A percentile compares a stretch with the other conserved stretches of the same genome.
These are phyloP conservation scores for Eupithecia vulgata DNA, from an alignment of 2,888 invertebrate genomes.

Conservation along the genomic window DNA sequence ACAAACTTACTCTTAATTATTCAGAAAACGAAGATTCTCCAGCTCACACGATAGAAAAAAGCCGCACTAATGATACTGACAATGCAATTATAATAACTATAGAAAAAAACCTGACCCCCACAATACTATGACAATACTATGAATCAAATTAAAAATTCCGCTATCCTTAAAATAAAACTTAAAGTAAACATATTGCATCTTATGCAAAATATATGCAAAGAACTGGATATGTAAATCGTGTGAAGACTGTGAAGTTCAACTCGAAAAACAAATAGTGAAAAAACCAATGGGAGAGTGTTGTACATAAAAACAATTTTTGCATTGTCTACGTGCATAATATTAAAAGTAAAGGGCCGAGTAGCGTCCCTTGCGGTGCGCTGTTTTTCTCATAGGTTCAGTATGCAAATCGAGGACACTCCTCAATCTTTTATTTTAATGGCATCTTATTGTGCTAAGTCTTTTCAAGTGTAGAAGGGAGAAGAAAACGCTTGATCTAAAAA, in stretches of 20 bases:
- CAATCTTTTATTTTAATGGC: constrained; percentile 84
- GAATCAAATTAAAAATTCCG: constrained; percentile 74
- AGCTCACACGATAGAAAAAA: constrained; percentile 70
- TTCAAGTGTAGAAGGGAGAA: constrained; percentile 69
- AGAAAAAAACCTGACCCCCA: constrained; percentile 78
- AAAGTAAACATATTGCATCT: constrained; percentile 76
- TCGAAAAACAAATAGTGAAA: constrained; percentile 79
- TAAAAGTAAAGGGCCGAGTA: constrained; percentile 63
- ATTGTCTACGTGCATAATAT: constrained; percentile 76
- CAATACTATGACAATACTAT: constrained; percentile 64
- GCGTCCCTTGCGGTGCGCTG: constrained; percentile 66
- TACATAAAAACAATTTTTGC: constrained; percentile 78
- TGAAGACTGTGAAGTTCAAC: constrained; percentile 80
- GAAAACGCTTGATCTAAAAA: constrained; percentile 66
- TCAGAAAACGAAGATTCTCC: constrained; percentile 59
- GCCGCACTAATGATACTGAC: constrained; percentile 75
- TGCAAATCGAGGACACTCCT: constrained; percentile 76
- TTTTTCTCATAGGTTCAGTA: constrained; percentile 77
- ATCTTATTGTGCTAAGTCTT: constrained; percentile 78
- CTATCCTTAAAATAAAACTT: constrained; percentile 78
- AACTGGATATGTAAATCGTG: constrained; percentile 83
- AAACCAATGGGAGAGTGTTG: constrained; percentile 78
- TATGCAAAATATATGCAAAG: constrained; percentile 70
- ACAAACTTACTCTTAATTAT: constrained; percentile 80
- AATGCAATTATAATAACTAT: constrained; percentile 64